phyloP scores from a whole-genome alignment of 2,888 invertebrate genomes.

The Zeuzera pyrina region DNA sequence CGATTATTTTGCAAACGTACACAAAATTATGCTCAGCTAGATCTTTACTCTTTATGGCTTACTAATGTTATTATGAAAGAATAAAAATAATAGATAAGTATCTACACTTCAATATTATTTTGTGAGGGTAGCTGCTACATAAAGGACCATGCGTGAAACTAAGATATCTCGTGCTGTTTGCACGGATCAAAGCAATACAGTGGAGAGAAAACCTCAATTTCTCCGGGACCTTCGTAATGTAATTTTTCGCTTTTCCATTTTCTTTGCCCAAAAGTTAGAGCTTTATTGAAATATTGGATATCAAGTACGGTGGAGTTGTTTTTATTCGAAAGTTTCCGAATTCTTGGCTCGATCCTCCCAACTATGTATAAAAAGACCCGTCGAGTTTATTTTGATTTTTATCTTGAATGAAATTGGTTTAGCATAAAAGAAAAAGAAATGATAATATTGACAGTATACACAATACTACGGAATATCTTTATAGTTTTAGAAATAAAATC shows the following conservation, averaged over 20 bases:
- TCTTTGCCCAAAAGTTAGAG: constrained; percentile 55
- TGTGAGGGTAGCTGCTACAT: no score
- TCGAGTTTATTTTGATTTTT: constrained; percentile 47
- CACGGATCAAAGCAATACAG: constrained; percentile 26
- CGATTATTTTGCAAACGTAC: no score
- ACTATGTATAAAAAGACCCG: constrained; percentile 36
- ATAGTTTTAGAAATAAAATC: constrained; percentile 24
- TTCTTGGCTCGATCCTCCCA: constrained; percentile 10
- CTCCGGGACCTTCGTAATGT: constrained; percentile 58
- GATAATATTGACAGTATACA: constrained; percentile 32
- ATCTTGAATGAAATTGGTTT: constrained; percentile 34
- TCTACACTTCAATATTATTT: no score
- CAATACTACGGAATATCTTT: no score
- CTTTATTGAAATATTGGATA: constrained; percentile 69
- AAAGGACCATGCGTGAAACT: no score
- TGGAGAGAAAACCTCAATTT: constrained; percentile 46
- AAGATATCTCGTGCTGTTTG: no score
- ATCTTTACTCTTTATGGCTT: no score
- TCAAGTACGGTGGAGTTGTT: constrained; percentile 62
- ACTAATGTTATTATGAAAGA: no score
- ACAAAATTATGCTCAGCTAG: no score
- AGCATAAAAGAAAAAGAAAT: constrained; percentile 30
- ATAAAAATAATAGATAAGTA: no score
- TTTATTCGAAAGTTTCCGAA: constrained; percentile 52
- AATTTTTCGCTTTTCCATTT: constrained; percentile 64